These are phyloP conservation scores for Lucifuga dentata DNA, from an alignment of 2,113 vertebrate genomes.

Conservation along the genomic window DNA sequence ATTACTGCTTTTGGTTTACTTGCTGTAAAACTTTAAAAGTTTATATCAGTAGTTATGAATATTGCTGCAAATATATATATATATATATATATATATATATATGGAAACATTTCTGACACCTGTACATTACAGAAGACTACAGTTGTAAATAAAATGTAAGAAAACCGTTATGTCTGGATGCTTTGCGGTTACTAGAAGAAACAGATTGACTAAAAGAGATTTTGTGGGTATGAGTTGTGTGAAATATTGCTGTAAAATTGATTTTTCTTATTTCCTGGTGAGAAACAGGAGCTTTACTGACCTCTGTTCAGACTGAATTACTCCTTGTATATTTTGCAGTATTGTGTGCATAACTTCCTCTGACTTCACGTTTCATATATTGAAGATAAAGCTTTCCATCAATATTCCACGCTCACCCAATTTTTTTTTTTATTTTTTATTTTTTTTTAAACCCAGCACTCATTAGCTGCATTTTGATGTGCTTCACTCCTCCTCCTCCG, in stretches of 20 bases:
- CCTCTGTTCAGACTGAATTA: neutral
- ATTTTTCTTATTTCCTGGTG: no score
- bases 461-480: constrained; percentile 73
- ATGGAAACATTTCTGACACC: constrained; percentile 16
- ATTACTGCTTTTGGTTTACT: constrained; percentile 20
- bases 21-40: no score
- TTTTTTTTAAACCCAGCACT: constrained; percentile 59
- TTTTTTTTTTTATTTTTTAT: no score
- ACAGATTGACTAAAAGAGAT: no score
- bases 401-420: constrained; percentile 46
- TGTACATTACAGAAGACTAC: constrained; percentile 53
- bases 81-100: no score
- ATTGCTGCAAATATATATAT: constrained; percentile 50
- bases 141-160: constrained; percentile 44
- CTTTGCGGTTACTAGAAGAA: no score
- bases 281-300: neutral
- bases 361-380: constrained; percentile 4
- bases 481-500: constrained; percentile 17
- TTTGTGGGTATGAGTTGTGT: no score
- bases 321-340: neutral
- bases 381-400: constrained; percentile 31
- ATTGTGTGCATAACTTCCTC: constrained; percentile 1
- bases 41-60: constrained; percentile 35
- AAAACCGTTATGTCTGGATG: constrained; percentile 16
- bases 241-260: no score